phyloP scores from a whole-genome alignment of 2,888 invertebrate species.

The Blomia tropicalis region DNA sequence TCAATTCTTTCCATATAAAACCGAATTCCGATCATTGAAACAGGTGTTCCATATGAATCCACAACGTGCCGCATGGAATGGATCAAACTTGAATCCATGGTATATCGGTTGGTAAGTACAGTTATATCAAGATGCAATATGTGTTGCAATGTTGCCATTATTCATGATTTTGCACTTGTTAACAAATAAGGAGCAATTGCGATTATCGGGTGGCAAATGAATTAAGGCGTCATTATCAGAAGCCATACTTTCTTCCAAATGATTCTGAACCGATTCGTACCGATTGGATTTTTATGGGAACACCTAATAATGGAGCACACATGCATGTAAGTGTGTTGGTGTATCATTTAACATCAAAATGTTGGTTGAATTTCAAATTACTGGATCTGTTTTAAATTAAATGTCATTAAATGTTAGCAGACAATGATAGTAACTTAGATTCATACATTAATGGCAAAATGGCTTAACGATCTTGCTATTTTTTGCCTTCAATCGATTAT shows the following conservation, averaged over 20 bases:
- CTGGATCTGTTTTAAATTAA: background rate
- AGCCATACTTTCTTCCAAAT: slow-evolving; percentile 74
- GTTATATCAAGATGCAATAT: background rate
- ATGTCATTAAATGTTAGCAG: background rate
- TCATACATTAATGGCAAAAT: background rate
- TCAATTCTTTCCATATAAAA: slow-evolving; percentile 83
- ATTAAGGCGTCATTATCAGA: slow-evolving; percentile 56
- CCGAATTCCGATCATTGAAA: slow-evolving; percentile 56
- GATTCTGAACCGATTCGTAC: slow-evolving; percentile 72
- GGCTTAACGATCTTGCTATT: background rate
- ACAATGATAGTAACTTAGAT: background rate
- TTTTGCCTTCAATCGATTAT: no score
- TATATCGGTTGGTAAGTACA: slow-evolving; percentile 54
- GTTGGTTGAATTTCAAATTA: background rate
- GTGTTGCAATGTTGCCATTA: background rate
- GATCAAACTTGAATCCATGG: slow-evolving; percentile 47
- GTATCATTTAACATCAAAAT: background rate
- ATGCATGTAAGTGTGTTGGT: slow-evolving; percentile 68
- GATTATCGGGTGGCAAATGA: slow-evolving; percentile 60
- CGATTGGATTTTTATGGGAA: slow-evolving; percentile 96
- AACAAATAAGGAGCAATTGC: slow-evolving; percentile 73
- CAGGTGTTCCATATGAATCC: slow-evolving; percentile 68
- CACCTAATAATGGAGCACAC: slow-evolving; percentile 79
- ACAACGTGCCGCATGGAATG: slow-evolving; percentile 48
- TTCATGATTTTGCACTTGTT: background rate